phyloP scores from a whole-genome alignment of 2,888 invertebrate species.

The Metellina segmentata region DNA sequence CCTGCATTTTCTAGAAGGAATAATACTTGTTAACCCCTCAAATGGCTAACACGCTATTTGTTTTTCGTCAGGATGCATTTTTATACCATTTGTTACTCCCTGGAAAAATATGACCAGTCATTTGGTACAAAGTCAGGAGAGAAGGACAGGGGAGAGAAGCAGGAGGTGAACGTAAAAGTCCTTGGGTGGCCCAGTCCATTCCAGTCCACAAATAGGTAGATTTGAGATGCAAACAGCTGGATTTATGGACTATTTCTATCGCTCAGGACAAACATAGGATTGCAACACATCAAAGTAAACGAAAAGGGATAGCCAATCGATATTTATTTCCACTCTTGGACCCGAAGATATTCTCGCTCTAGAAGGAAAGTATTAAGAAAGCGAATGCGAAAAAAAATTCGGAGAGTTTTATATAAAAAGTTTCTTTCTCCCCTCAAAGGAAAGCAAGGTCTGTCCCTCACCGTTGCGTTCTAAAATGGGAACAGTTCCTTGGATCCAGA shows the following conservation, averaged over 20 bases:
- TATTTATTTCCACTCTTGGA: conserved; percentile 42
- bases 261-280: conserved; percentile 21
- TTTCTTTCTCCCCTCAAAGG: conserved; percentile 14
- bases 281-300: conserved; percentile 35
- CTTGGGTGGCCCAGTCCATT: background rate
- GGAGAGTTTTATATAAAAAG: conserved; percentile 16
- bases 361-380: background rate
- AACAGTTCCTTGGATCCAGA: background rate
- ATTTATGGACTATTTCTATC: conserved; percentile 57
- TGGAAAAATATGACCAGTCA: conserved; percentile 1
- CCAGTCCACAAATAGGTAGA: conserved; percentile 24
- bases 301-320: conserved; percentile 31
- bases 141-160: background rate
- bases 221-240: conserved; percentile 46
- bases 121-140: background rate
- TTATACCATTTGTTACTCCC: background rate
- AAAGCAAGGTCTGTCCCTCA: conserved; percentile 8
- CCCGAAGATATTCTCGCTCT: conserved; percentile 33
- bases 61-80: background rate
- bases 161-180: background rate
- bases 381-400: conserved; percentile 13
- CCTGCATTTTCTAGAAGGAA: too few species aligned
- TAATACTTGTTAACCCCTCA: too few species aligned
- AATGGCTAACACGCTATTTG: too few species aligned
- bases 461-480: background rate